Percentiles rank a stretch among this genome's conserved stretches.
Evolutionary conservation across 2,888 invertebrate species (phyloP).

Genomic region (Drosophila fungiperda): DNA sequence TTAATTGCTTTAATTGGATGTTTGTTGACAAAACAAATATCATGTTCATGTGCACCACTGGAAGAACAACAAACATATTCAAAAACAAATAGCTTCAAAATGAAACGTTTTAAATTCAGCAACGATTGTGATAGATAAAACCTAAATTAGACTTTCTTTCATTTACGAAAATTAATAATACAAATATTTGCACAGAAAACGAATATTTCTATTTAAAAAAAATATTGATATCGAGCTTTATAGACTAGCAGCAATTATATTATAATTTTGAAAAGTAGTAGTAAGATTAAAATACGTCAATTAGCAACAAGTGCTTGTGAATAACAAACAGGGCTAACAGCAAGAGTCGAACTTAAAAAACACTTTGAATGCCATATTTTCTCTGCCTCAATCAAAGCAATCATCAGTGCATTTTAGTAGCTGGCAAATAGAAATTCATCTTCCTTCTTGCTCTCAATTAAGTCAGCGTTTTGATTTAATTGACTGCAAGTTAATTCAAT

Average conservation of each 20-base stretch:
- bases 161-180: background rate
- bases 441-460: constrained; percentile 67
- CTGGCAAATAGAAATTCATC: constrained; percentile 10
- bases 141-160: background rate
- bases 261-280: background rate
- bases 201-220: background rate
- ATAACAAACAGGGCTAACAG: background rate
- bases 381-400: constrained; percentile 22
- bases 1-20: constrained; percentile 4
- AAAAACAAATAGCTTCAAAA: background rate
- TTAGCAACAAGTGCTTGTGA: background rate
- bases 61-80: background rate
- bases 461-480: constrained; percentile 77
- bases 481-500: constrained; percentile 74
- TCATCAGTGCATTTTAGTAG: constrained; percentile 2
- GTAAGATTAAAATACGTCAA: background rate
- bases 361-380: constrained; percentile 8
- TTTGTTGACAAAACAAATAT: constrained; percentile 12
- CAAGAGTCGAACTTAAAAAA: background rate
- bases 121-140: background rate
- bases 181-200: background rate
- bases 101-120: background rate
- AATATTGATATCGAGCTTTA: background rate
- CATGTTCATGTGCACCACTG: background rate
- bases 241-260: background rate